Evolutionary conservation across 2,888 invertebrate genomes (phyloP), one percentile per base, ranked within the genome.

Genomic region (Germaria angustata): DNA sequence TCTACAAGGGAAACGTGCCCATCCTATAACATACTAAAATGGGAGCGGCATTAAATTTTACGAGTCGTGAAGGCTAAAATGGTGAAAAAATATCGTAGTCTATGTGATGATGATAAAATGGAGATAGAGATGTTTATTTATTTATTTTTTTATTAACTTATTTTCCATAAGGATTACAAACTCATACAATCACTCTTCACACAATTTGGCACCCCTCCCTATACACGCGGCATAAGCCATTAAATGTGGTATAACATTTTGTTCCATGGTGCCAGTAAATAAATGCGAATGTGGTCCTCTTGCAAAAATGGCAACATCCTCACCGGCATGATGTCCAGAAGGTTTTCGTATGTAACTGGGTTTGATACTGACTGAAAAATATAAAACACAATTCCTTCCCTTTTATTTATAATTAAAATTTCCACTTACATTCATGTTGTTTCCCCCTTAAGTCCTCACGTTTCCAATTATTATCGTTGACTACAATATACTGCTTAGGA

Each of bases 231-330:
- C 95, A 86, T 93, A 96, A 0, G 93, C 94, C 87, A 95, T 93
- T 0, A 95, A 93, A 87, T 96, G 95, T 0, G 96, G 95, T 53
- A 97, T 94, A 87, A 93, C 94, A 88, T 94, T 94, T 90, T 97
- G 95, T 86, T 97, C 95, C 87, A 95, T 94, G 24, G 93, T 93
- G 0, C 96, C 96, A 0, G 94, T 93, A 88, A 97, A 95, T 0
- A 97, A 92, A 88, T 96, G 96, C 0, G 95, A 92, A 93, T 95
- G 95, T 0, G 96, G 96, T 49, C 94, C 96, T 2, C 91, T 92
- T 0, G 96, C 96, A 89, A 94, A 96, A 0, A 96, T 93, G 0
- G 93, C 94, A 0, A 96, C 96, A 88, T 96, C 96, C 83, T 96
- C 96, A 0, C 95, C 95, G 0, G 95, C 95, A 86, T 95, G 95